phyloP scores from a whole-genome alignment of 2,113 vertebrate species.

The Saguinus imperator region DNA sequence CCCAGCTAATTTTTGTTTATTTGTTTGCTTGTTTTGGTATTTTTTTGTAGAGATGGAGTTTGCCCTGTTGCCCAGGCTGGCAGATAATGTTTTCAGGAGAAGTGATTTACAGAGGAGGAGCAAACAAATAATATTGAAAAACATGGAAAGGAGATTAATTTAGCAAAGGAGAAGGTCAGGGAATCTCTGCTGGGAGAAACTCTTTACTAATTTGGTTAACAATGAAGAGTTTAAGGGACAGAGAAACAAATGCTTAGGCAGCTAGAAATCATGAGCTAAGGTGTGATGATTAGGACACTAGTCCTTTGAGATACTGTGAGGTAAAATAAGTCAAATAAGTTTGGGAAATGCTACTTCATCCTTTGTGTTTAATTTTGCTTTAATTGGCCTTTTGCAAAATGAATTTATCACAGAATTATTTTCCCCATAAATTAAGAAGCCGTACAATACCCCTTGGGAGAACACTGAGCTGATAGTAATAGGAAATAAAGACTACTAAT shows the following conservation, averaged over 20 bases:
- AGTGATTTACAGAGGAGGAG: neutral
- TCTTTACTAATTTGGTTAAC: neutral
- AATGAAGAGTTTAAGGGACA: neutral
- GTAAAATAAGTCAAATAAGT: conserved; percentile 43
- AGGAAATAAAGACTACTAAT: conserved; percentile 62
- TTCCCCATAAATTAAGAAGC: conserved; percentile 61
- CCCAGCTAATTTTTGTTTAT: too few relatives aligned
- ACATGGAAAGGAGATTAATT: neutral
- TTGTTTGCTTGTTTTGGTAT: too few relatives aligned
- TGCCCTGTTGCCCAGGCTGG: too few relatives aligned
- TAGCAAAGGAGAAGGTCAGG: neutral
- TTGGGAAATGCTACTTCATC: conserved; percentile 47
- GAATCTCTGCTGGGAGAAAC: neutral
- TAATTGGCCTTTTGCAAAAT: conserved; percentile 63
- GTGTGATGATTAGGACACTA: neutral
- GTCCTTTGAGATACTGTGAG: neutral
- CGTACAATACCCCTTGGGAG: conserved; percentile 2
- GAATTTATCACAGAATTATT: conserved; percentile 64
- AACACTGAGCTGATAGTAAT: conserved; percentile 49
- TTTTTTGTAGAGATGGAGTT: too few relatives aligned
- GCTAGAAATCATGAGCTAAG: conserved; percentile 38
- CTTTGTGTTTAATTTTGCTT: conserved; percentile 63
- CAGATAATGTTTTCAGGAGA: neutral
- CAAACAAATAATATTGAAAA: conserved; percentile 17
- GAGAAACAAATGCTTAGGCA: neutral